phyloP scores from a whole-genome alignment of 2,888 invertebrate species.

The Plebejus argus region DNA sequence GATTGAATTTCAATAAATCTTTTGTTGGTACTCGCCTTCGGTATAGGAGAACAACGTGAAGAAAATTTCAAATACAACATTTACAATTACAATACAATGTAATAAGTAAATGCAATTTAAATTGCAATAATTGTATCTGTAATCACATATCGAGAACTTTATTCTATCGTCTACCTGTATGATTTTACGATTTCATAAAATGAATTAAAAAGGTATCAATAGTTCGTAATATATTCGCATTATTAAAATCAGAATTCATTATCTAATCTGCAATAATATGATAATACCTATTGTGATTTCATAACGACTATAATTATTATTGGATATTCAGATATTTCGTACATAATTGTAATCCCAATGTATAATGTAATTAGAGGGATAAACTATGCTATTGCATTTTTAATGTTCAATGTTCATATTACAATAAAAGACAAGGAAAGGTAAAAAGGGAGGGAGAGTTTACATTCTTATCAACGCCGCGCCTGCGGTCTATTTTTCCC shows the following conservation, averaged over 20 bases:
- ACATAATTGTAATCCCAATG: neutral
- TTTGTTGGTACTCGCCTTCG: neutral
- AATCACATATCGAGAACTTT: neutral
- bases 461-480: too few relatives aligned
- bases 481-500: too few relatives aligned
- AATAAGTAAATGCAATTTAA: neutral
- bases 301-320: neutral
- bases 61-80: neutral
- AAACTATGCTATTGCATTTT: neutral
- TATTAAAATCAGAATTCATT: neutral
- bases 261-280: constrained; percentile 14
- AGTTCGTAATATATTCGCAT: neutral
- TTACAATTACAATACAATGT: neutral
- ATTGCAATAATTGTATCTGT: neutral
- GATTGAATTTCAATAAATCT: constrained; percentile 21
- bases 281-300: constrained; percentile 4
- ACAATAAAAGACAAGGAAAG: too few relatives aligned
- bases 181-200: too few relatives aligned
- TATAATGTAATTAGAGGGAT: neutral
- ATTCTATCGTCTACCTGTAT: too few relatives aligned
- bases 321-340: constrained; percentile 1
- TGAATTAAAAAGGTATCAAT: neutral
- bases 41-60: neutral
- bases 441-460: too few relatives aligned
- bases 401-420: neutral